A percentile compares a stretch with the other conserved stretches of the same genome.
phyloP scores from a whole-genome alignment of 1,140 invertebrate species.

The Rhyzopertha dominica region DNA sequence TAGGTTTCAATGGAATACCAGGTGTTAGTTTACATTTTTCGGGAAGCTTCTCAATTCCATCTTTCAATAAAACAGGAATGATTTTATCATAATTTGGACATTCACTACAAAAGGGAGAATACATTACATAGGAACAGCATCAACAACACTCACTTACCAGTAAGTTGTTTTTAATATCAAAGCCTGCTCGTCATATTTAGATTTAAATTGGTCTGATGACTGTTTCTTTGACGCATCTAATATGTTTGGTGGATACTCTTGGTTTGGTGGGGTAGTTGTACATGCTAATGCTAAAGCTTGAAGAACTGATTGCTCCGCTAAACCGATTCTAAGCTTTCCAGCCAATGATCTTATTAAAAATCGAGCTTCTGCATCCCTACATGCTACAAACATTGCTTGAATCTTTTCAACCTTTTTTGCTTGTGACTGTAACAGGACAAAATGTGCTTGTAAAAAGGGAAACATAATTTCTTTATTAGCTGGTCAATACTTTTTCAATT shows the following conservation, averaged over 20 bases:
- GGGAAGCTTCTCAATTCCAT: slow-evolving; percentile 75
- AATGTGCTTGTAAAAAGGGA: too few relatives aligned
- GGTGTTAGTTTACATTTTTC: slow-evolving; percentile 84
- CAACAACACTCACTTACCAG: slow-evolving; percentile 57
- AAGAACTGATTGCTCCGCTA: slow-evolving; percentile 95
- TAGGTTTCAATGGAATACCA: slow-evolving; percentile 94
- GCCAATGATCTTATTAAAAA: slow-evolving; percentile 88
- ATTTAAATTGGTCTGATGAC: slow-evolving; percentile 70
- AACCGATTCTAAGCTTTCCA: slow-evolving; percentile 92
- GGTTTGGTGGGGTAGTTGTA: slow-evolving; percentile 61
- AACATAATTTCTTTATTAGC: too few relatives aligned
- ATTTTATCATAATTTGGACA: slow-evolving; percentile 94
- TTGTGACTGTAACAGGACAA: slow-evolving; percentile 32
- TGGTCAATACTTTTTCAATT: too few relatives aligned
- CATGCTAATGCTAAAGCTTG: slow-evolving; percentile 86
- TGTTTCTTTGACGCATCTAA: slow-evolving; percentile 59
- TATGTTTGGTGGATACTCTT: slow-evolving; percentile 62
- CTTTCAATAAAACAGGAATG: slow-evolving; percentile 71
- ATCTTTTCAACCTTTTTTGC: slow-evolving; percentile 90
- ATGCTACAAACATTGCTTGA: slow-evolving; percentile 88
- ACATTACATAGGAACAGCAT: slow-evolving; percentile 10
- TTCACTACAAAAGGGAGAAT: slow-evolving; percentile 59
- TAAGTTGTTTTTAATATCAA: slow-evolving; percentile 89
- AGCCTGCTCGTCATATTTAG: slow-evolving; percentile 69
- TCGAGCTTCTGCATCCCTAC: slow-evolving; percentile 82